Conservation (phyloP, 1,140 invertebrate species). For the Eciton burchellii region DNA sequence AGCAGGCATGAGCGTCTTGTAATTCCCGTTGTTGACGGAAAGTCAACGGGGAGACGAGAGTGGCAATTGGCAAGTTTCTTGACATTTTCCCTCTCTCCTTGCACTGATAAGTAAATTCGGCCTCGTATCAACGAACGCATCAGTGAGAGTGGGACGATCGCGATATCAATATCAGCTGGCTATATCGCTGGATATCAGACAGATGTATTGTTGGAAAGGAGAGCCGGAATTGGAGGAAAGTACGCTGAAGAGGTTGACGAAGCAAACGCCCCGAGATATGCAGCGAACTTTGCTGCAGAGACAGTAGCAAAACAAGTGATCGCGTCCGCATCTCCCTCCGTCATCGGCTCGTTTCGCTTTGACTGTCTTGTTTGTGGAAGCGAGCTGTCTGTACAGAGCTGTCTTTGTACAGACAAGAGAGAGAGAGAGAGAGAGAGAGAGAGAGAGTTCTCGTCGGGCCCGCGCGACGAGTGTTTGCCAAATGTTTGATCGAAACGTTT, state of each 20-base stretch:
- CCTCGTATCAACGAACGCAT: not conserved
- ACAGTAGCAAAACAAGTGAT: slow-evolving; percentile 78
- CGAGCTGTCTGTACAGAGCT: slow-evolving; percentile 79
- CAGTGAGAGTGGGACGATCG: not conserved
- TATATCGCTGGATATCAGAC: slow-evolving; percentile 1
- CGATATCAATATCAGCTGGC: not conserved
- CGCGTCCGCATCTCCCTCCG: slow-evolving; percentile 58
- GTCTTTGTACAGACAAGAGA: slow-evolving; percentile 72
- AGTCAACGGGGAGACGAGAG: too few species aligned
- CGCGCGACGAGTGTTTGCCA: slow-evolving; percentile 82
- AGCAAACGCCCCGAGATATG: slow-evolving; percentile 74
- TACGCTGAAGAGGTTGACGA: slow-evolving; percentile 58
- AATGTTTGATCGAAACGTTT: slow-evolving; percentile 85
- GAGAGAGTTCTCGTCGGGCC: slow-evolving; percentile 56
- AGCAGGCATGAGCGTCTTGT: too few species aligned
- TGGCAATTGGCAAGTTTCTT: slow-evolving; percentile 13
- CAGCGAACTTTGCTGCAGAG: slow-evolving; percentile 74
- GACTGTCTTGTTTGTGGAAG: slow-evolving; percentile 78
- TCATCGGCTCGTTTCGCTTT: slow-evolving; percentile 67
- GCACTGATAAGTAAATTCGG: too few species aligned
- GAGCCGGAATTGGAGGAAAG: slow-evolving; percentile 1
- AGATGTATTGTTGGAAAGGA: not conserved
- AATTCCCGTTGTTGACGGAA: too few species aligned
- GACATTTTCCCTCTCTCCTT: too few species aligned
- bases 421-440: slow-evolving; percentile 62